phyloP scores from a whole-genome alignment of 1,140 invertebrate species.

The Ceratina australensis region DNA sequence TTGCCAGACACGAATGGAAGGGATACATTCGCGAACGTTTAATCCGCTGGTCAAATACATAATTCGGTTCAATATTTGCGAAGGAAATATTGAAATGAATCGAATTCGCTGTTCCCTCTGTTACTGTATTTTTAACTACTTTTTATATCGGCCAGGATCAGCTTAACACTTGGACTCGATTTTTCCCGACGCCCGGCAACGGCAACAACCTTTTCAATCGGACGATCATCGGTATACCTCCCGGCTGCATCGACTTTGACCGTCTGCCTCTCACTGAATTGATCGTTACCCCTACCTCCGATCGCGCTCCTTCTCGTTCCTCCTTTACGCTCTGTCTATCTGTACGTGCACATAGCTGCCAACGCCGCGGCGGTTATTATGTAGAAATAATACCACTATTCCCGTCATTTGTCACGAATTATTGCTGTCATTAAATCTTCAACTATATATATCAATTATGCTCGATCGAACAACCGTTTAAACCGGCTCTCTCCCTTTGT shows the following conservation, averaged over 20 bases:
- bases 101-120: too few relatives aligned
- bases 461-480: background rate
- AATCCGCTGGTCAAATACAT: too few relatives aligned
- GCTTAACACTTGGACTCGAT: background rate
- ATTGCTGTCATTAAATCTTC: slow-evolving; percentile 2
- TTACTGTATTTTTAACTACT: too few relatives aligned
- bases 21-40: too few relatives aligned
- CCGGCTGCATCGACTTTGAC: slow-evolving; percentile 49
- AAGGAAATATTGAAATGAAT: too few relatives aligned
- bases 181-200: too few relatives aligned
- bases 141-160: background rate
- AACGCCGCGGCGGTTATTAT: background rate
- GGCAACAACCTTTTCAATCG: too few relatives aligned
- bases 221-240: slow-evolving; percentile 16
- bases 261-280: slow-evolving; percentile 67
- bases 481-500: background rate
- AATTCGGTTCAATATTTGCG: too few relatives aligned
- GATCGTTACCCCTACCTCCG: slow-evolving; percentile 52
- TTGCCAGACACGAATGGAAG: background rate
- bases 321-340: background rate
- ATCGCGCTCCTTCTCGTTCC: background rate
- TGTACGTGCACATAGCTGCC: background rate
- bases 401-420: slow-evolving; percentile 28
- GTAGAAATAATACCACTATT: background rate
- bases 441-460: background rate